Conservation (phyloP, 2,888 invertebrate genomes). For the Esperia sulphurella region DNA sequence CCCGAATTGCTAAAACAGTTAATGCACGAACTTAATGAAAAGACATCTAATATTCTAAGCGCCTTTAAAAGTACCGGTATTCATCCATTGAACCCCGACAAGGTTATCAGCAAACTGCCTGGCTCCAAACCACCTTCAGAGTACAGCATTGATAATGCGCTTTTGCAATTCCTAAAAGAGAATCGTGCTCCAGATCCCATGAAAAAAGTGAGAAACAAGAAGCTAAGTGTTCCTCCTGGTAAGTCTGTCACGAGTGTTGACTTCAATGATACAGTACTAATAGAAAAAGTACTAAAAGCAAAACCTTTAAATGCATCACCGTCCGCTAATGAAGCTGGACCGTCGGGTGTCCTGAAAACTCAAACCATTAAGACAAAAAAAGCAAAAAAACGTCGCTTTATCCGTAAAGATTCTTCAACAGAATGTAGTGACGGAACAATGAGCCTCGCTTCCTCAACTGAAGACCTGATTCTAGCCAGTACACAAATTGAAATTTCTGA, state of each 20-base stretch:
- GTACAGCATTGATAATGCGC: neutral
- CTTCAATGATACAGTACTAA: too few relatives aligned
- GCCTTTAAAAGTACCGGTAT: neutral
- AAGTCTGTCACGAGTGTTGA: neutral
- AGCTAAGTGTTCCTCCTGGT: neutral
- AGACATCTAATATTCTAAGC: neutral
- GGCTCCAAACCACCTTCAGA: neutral
- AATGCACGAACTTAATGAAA: neutral
- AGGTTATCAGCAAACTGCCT: neutral
- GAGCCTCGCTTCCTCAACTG: too few relatives aligned
- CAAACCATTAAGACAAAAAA: too few relatives aligned
- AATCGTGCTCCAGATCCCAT: neutral
- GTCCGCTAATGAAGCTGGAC: too few relatives aligned
- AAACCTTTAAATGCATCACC: too few relatives aligned
- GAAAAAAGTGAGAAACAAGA: neutral
- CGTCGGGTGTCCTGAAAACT: too few relatives aligned
- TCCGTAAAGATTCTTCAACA: too few relatives aligned
- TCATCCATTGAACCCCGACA: neutral
- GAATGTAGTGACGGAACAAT: too few relatives aligned
- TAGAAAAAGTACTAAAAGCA: too few relatives aligned
- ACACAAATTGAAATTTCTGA: too few relatives aligned
- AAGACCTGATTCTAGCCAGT: too few relatives aligned
- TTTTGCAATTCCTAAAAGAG: neutral
- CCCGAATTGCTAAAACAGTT: neutral
- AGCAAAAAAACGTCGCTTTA: too few relatives aligned